Base-by-base conservation (phyloP, 2,888 invertebrate species). In the Ceriagrion tenellum region DNA sequence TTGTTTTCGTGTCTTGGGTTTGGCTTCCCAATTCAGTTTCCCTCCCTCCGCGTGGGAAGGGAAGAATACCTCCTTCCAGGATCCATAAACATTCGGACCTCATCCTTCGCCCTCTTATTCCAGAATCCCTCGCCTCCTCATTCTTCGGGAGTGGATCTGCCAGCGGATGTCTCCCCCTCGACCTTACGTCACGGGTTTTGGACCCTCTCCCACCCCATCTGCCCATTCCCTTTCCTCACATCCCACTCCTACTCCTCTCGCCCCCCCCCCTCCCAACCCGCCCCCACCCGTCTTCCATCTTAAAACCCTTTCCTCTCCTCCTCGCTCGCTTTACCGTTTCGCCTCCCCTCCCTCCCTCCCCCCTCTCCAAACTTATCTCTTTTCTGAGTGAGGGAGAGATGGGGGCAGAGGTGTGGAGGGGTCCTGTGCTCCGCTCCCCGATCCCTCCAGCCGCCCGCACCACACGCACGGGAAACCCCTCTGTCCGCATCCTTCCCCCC, bases 151-250 rank as follows among this genome's bases (percentile, higher is more conserved):
- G 59, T 55, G 56, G 59, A 47, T 47, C 63, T 47, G 59, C 93
- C 93, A 69, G 40, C 93, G 69, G 93, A 93, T 69, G 63, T 20
- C 69, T 40, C 59, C 63, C 69, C 69, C 47, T 47, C 69, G n/a
- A 63, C 56, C 47, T 56, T 63, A 55, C 89, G 55, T 26, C 89
- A 40, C 23, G 26, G 89, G 40, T 89, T 47, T 89, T 89, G 40
- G 88, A 55, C 55, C 56, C 56, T 90, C 40, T n/a, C 55, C 1
- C 56, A 55, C 13, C 23, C 13, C 26, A 18, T 18, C 55, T n/a
- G 18, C n/a, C 55, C 90, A 26, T 30, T n/a, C 13, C 26, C 8
- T 8, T 8, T 8, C 47, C 47, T 47, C 47, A n/a, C 12, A 1
- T n/a, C 30, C 12, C 18, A 0, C 47, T n/a, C 30, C 26, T 30